Evolutionary conservation across 2,888 invertebrate species (phyloP).

Genomic region (Leptinotarsa rubiginosa): DNA sequence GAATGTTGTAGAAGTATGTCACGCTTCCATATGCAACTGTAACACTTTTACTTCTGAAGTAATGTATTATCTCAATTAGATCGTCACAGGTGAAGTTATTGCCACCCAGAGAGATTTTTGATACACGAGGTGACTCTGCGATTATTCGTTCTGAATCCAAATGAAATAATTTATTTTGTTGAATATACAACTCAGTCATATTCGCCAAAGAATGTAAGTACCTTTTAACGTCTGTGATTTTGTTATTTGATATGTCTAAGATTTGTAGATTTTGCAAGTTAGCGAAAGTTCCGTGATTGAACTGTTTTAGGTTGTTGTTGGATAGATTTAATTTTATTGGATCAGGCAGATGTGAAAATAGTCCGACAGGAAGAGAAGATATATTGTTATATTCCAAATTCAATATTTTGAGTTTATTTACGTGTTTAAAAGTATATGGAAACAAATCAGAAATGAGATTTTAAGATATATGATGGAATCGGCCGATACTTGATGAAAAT

Average conservation of each 20-base stretch:
- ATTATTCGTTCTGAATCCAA: conserved; percentile 19
- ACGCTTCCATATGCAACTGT: not conserved
- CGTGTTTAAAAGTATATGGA: not conserved
- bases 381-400: conserved; percentile 34
- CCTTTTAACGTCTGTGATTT: conserved; percentile 26
- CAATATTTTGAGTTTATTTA: not conserved
- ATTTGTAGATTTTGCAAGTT: conserved; percentile 20
- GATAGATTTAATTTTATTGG: conserved; percentile 34
- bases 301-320: conserved; percentile 24
- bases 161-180: conserved; percentile 27
- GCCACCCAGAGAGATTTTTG: conserved; percentile 17
- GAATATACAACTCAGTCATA: conserved; percentile 28
- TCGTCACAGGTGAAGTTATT: conserved; percentile 30
- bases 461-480: too few relatives aligned
- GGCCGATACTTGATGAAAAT: too few relatives aligned
- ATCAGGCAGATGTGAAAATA: conserved; percentile 23
- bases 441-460: conserved; percentile 8
- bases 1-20: conserved; percentile 22
- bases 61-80: conserved; percentile 15
- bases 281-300: conserved; percentile 32
- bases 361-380: conserved; percentile 15
- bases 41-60: not conserved
- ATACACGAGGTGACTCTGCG: not conserved
- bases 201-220: conserved; percentile 24
- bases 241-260: conserved; percentile 31